A percentile compares a stretch with the other conserved stretches of the same genome.
These are phyloP conservation scores for Lasioglossum villosulum DNA, from an alignment of 2,888 invertebrate genomes.

Conservation along the genomic window DNA sequence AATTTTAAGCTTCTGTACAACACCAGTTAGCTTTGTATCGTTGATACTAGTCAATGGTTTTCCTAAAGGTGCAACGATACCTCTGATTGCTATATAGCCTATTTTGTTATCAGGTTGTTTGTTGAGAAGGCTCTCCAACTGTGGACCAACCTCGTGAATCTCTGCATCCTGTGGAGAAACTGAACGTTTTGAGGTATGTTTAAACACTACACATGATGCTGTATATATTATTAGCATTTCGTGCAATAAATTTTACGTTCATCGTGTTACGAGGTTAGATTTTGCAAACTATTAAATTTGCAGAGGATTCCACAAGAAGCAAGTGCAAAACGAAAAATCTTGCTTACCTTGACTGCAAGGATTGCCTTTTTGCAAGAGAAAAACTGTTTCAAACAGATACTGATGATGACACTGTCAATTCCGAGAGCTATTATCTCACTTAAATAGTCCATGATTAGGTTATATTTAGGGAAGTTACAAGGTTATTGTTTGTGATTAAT, in stretches of 20 bases:
- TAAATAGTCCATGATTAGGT: conserved; percentile 89
- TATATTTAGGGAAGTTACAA: conserved; percentile 62
- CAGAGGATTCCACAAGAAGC: not conserved
- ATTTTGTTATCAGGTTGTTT: conserved; percentile 88
- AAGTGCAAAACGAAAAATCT: not conserved
- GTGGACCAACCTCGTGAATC: conserved; percentile 88
- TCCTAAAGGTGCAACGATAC: conserved; percentile 91
- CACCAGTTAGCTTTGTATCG: conserved; percentile 90
- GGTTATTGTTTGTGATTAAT: conserved; percentile 40
- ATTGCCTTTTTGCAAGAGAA: conserved; percentile 90
- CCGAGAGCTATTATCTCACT: conserved; percentile 91
- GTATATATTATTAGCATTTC: not conserved
- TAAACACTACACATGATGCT: conserved; percentile 9
- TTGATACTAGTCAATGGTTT: conserved; percentile 91
- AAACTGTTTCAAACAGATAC: conserved; percentile 90
- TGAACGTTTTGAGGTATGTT: conserved; percentile 42
- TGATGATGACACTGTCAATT: conserved; percentile 90
- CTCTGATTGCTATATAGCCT: conserved; percentile 91
- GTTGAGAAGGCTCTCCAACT: conserved; percentile 87
- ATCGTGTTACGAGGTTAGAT: not conserved
- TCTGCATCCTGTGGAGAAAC: conserved; percentile 87
- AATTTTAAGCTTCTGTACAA: conserved; percentile 91
- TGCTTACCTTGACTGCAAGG: conserved; percentile 89
- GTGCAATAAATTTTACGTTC: not conserved
- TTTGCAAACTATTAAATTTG: not conserved